Base-by-base conservation (phyloP, 2,113 vertebrate genomes). In the Ophiodon elongatus region DNA sequence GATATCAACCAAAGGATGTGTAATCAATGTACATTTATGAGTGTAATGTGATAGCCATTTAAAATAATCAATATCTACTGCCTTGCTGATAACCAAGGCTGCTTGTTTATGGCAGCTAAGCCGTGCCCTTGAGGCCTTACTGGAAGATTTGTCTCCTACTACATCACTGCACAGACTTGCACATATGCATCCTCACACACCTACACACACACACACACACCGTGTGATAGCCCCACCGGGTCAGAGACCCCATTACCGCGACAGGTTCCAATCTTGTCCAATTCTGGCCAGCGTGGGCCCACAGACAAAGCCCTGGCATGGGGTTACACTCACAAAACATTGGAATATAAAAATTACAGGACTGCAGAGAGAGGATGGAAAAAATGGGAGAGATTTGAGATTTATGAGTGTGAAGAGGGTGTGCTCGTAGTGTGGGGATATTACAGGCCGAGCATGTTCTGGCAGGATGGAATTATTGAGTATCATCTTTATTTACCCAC, bases 201-300 rank as follows among this genome's bases (percentile, higher is more conserved):
- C 17, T 65, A 80, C 72, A 80, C 39, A 77, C 76, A 31, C 35
- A 35, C 33, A 63, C 29, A 72, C 70, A 76, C 74, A 63, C 74
- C 37, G 66, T 75, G 66, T n/a, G 65, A 84, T 79, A 76, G 82
- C 74, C 83, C 72, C 67, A 33, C 54, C 33, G 9, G 90, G 93
- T 94, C 91, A 87, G 35, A 41, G 91, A 93, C 91, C 92, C 89
- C 89, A 94, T 93, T 93, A 92, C 78, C 9, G 39, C 9, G 59
- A 92, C 89, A 90, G 90, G 86, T 89, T 92, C 87, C 91, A 93
- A 94, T 94, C 88, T 91, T 94, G 91, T 93, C 79, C 85, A 91
- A 88, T 91, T 83, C 27, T 77, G 69, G 66, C 73, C 68, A 43
- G 80, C 45, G 29, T 76, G 83, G 62, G 41, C 72, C 43, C 59